A percentile compares a stretch with the other conserved stretches of the same genome.
phyloP scores from a whole-genome alignment of 1,140 invertebrate species.

The Calosoma granatense region DNA sequence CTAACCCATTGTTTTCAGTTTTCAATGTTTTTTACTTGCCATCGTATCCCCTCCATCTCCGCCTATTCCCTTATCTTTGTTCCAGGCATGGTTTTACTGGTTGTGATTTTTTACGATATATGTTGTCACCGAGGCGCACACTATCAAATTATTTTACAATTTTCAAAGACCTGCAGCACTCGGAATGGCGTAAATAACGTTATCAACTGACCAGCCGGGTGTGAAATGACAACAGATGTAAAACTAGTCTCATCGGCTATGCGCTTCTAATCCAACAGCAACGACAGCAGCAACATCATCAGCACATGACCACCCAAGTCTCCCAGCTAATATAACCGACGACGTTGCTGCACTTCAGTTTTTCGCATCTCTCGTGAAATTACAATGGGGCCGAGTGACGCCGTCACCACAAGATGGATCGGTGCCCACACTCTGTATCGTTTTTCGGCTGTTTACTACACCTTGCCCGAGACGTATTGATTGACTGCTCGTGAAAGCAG shows the following conservation, averaged over 20 bases:
- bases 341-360: not conserved
- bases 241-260: not conserved
- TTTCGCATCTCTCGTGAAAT: not conserved
- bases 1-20: slow-evolving; percentile 22
- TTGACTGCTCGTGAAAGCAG: not conserved
- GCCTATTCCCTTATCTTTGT: slow-evolving; percentile 1
- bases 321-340: not conserved
- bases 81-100: not conserved
- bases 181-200: slow-evolving; percentile 3
- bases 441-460: slow-evolving; percentile 2
- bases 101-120: too few relatives aligned
- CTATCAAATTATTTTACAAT: slow-evolving; percentile 2
- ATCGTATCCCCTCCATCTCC: too few relatives aligned
- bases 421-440: not conserved
- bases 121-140: too few relatives aligned
- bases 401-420: not conserved
- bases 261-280: not conserved
- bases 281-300: too few relatives aligned
- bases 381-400: not conserved
- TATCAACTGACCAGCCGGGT: not conserved
- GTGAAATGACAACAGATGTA: slow-evolving; percentile 8
- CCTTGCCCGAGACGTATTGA: not conserved
- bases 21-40: slow-evolving; percentile 18
- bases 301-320: not conserved
- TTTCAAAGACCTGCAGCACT: not conserved